These are phyloP conservation scores for Polyommatus icarus DNA, from an alignment of 2,888 invertebrate species.

Conservation along the genomic window DNA sequence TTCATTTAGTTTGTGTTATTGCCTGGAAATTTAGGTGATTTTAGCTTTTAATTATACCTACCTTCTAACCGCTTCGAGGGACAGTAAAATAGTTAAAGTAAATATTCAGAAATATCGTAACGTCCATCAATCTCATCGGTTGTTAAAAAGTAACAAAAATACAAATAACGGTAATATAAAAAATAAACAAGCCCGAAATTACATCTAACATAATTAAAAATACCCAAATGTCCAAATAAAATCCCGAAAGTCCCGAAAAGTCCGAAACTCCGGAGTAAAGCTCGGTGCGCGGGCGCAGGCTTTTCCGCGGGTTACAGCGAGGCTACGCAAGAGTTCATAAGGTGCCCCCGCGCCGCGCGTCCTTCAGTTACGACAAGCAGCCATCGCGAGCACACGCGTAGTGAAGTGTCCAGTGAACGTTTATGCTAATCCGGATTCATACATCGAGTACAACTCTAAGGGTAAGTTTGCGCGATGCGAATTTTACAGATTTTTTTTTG, in stretches of 20 bases:
- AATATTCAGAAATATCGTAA: no score
- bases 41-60: no score
- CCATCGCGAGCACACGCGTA: constrained; percentile 69
- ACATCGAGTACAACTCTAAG: constrained; percentile 60
- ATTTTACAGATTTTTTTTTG: constrained; percentile 58
- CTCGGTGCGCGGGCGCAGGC: constrained; percentile 18
- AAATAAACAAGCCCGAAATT: no score
- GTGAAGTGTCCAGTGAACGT: constrained; percentile 52
- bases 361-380: constrained; percentile 73
- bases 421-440: constrained; percentile 77
- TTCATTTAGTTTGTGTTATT: neutral
- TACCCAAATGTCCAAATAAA: neutral
- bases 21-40: neutral
- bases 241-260: neutral
- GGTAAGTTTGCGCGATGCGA: constrained; percentile 58
- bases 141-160: no score
- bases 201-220: neutral
- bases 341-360: constrained; percentile 75
- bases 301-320: constrained; percentile 47
- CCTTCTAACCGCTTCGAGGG: no score
- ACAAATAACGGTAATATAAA: no score
- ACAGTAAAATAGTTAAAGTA: no score
- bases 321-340: constrained; percentile 64
- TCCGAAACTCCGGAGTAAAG: neutral
- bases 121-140: no score